A percentile compares a stretch with the other conserved stretches of the same genome.
These are phyloP conservation scores for Neoniphon sammara DNA, from an alignment of 2,797 vertebrate species.

Conservation along the genomic window DNA sequence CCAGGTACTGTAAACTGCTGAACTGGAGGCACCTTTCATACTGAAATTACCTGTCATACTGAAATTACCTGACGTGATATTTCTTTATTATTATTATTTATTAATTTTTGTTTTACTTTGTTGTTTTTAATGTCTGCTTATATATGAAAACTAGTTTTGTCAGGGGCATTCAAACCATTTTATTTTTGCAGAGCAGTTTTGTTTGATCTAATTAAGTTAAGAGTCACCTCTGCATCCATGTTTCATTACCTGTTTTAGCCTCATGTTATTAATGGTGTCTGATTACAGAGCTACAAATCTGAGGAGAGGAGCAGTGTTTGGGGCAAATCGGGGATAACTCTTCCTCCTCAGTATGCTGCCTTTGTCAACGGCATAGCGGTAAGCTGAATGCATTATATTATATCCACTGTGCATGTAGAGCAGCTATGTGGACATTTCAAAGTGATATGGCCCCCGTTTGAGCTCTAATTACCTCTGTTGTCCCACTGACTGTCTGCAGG, in stretches of 20 bases:
- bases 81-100: too few relatives aligned
- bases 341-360: slow-evolving; percentile 89
- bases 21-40: too few relatives aligned
- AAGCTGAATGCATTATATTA: slow-evolving; percentile 49
- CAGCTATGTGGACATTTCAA: not conserved
- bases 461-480: not conserved
- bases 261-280: slow-evolving; percentile 12
- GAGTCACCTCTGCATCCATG: not conserved
- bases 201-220: not conserved
- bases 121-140: not conserved
- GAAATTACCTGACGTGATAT: not conserved
- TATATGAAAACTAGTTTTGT: not conserved
- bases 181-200: too few relatives aligned
- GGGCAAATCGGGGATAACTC: slow-evolving; percentile 83
- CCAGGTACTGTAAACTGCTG: slow-evolving; percentile 80
- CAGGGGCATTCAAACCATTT: too few relatives aligned
- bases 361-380: slow-evolving; percentile 95
- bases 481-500: slow-evolving; percentile 71
- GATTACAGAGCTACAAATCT: slow-evolving; percentile 85
- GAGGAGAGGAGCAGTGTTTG: slow-evolving; percentile 86
- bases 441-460: not conserved
- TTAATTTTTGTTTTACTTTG: not conserved
- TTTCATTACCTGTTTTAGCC: not conserved
- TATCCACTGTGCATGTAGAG: not conserved
- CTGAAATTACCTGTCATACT: too few relatives aligned